A percentile compares a stretch with the other conserved stretches of the same genome.
Conservation (phyloP, 2,797 vertebrate genomes). For the Labeo calbasu region DNA sequence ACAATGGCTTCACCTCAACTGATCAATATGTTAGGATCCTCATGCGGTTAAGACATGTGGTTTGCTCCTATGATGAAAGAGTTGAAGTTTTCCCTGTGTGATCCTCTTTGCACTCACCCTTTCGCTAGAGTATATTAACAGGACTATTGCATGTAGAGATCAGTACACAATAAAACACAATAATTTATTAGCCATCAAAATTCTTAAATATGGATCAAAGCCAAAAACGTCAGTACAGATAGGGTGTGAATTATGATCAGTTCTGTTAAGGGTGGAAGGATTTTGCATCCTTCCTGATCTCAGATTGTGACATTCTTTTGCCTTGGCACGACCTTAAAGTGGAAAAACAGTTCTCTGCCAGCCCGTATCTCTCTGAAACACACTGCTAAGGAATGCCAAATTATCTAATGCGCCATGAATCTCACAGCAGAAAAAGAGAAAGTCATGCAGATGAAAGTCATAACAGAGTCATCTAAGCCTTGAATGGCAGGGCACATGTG, state of each 20-base stretch:
- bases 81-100: not conserved
- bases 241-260: not conserved
- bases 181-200: not conserved
- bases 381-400: not conserved
- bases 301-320: not conserved
- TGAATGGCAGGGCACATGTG: conserved; percentile 30
- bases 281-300: not conserved
- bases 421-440: not conserved
- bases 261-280: not conserved
- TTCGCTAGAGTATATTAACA: not conserved
- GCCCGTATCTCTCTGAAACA: not conserved
- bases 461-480: conserved; percentile 16
- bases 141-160: not conserved
- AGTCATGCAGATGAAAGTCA: conserved; percentile 8
- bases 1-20: conserved; percentile 18
- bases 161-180: no score
- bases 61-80: conserved; percentile 6
- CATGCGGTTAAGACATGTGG: conserved; percentile 18
- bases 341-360: not conserved
- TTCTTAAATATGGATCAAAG: not conserved
- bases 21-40: conserved; percentile 31
- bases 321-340: not conserved
- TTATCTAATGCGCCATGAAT: not conserved
- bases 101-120: not conserved
- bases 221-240: not conserved